Evolutionary conservation across 2,113 vertebrate genomes (phyloP).

Genomic region (Halichoeres trimaculatus): DNA sequence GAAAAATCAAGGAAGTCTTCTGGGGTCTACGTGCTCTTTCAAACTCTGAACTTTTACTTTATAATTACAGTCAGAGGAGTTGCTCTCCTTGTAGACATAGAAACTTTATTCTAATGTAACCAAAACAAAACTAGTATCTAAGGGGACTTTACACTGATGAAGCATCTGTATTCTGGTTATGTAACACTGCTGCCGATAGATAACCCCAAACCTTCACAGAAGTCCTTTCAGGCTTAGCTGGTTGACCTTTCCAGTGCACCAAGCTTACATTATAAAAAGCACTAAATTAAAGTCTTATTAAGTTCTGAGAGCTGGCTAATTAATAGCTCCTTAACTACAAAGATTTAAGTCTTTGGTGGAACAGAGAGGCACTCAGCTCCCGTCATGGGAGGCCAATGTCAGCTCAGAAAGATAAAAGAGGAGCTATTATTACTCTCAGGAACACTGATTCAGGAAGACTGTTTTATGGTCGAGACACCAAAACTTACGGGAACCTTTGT

Average conservation of each 20-base stretch:
- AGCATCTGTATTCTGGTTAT: neutral
- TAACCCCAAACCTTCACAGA: neutral
- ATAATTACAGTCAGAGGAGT: neutral
- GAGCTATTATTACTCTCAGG: slow-evolving; percentile 21
- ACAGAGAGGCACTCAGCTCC: slow-evolving; percentile 24
- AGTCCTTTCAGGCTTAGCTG: slow-evolving; percentile 32
- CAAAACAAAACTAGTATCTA: neutral
- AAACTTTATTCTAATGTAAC: neutral
- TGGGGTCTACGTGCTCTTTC: too few relatives aligned
- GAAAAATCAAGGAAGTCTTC: neutral
- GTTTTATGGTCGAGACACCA: slow-evolving; percentile 10
- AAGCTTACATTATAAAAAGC: slow-evolving; percentile 39
- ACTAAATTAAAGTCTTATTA: slow-evolving; percentile 61
- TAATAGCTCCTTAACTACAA: slow-evolving; percentile 61
- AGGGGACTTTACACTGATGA: neutral
- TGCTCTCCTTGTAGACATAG: neutral
- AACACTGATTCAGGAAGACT: neutral
- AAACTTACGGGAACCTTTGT: neutral
- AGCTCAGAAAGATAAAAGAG: slow-evolving; percentile 30
- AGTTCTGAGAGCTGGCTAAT: slow-evolving; percentile 50
- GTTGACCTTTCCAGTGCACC: slow-evolving; percentile 59
- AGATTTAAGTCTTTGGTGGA: slow-evolving; percentile 61
- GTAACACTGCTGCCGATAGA: neutral
- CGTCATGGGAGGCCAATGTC: slow-evolving; percentile 48
- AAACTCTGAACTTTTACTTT: too few relatives aligned